A percentile compares a stretch with the other conserved stretches of the same genome.
phyloP scores from a whole-genome alignment of 1,140 invertebrate genomes.

The Sycobia sp. region DNA sequence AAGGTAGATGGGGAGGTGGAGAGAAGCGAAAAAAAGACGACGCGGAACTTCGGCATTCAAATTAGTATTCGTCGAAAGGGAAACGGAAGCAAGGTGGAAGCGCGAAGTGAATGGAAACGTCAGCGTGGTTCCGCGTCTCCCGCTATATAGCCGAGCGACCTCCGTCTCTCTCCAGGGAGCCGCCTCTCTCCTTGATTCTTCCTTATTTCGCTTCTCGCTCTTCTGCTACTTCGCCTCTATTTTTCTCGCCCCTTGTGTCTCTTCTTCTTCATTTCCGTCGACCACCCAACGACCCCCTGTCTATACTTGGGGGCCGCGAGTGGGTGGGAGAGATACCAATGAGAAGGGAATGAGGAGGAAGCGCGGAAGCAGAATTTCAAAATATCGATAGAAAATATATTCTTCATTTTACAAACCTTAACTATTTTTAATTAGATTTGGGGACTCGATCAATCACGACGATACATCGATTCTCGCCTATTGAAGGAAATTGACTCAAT shows the following conservation, averaged over 20 bases:
- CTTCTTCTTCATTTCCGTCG: conserved; percentile 13
- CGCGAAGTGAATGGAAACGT: too few species aligned
- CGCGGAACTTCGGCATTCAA: conserved; percentile 19
- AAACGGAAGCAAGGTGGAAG: neutral
- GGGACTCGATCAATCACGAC: too few species aligned
- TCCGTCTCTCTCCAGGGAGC: neutral
- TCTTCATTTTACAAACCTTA: conserved; percentile 29
- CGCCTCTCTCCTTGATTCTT: neutral
- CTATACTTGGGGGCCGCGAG: too few species aligned
- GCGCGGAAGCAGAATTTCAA: too few species aligned
- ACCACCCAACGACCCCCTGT: too few species aligned
- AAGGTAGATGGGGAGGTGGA: neutral
- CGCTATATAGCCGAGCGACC: too few species aligned
- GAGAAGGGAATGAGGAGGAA: too few species aligned
- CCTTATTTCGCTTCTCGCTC: conserved; percentile 10
- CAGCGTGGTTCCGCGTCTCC: too few species aligned
- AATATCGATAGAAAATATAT: conserved; percentile 30
- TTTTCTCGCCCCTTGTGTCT: conserved; percentile 20
- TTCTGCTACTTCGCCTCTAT: neutral
- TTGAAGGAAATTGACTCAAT: conserved; percentile 27
- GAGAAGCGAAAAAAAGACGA: conserved; percentile 9
- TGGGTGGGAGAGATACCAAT: too few species aligned
- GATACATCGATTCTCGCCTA: too few species aligned
- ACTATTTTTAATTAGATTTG: conserved; percentile 33
- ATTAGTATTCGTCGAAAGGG: conserved; percentile 7